Evolutionary conservation across 2,113 vertebrate genomes (phyloP), one percentile per base, ranked within the genome.

Genomic region (Sander vitreus): DNA sequence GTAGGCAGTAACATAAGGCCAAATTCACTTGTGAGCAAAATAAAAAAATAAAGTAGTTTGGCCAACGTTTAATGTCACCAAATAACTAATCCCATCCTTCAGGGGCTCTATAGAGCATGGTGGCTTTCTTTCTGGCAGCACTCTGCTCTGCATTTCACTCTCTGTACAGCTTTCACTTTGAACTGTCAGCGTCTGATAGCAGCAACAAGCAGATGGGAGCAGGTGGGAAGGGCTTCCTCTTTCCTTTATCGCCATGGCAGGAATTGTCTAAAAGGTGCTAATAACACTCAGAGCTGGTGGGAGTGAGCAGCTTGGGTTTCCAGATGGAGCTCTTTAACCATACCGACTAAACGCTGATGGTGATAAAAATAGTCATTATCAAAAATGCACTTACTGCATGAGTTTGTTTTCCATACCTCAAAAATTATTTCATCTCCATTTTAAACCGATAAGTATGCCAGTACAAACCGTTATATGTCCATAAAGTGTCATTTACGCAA

Each of bases 241-340:
- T 45, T 67, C 36, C 36, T 48, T 74, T 81, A 39, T 62, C 23
- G 23, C 68, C 43, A 27, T 21, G 47, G 74, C 55, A 58, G 39
- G 54, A 50, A 74, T 70, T 74, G 64, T 64, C n/a, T 80, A 70
- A 75, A 75, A 73, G 58, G 71, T 73, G 64, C 69, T 83, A 78
- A 65, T 79, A 66, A 66, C 23, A 47, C 59, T 47, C 16, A 2
- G 25, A 39, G 53, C 45, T 76, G 74, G 27, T 71, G 78, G 69
- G 59, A 63, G 43, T 23, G 54, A 73, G 63, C 64, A 77, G 60
- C 74, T 66, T 47, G 51, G 33, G 63, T 10, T 18, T 51, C 62
- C 74, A 76, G 51, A 76, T 76, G 62, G 62, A 66, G 63, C 62
- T 64, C 27, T 57, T 66, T 30, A 73, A 54, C 68, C 60, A 65